Evolutionary conservation across 1,140 invertebrate species (phyloP).

Genomic region (Psilanteris sp.): DNA sequence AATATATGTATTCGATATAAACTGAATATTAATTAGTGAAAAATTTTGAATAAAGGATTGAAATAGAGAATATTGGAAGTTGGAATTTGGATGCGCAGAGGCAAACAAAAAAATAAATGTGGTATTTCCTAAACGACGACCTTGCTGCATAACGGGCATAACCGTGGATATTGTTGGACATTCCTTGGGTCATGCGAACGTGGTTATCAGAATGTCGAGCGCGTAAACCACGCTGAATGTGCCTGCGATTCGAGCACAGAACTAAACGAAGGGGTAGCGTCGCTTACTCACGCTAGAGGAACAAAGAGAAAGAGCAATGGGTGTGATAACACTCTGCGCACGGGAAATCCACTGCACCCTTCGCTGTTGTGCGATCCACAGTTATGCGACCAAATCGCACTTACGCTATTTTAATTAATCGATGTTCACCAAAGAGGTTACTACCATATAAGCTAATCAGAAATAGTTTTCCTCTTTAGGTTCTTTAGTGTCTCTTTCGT

Average conservation of each 20-base stretch:
- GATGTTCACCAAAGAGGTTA: slow-evolving; percentile 62
- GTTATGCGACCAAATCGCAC: slow-evolving; percentile 74
- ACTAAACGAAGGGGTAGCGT: slow-evolving; percentile 53
- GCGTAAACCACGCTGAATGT: slow-evolving; percentile 78
- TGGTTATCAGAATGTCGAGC: slow-evolving; percentile 78
- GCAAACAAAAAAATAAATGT: slow-evolving; percentile 69
- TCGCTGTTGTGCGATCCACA: slow-evolving; percentile 66
- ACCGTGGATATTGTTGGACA: slow-evolving; percentile 78
- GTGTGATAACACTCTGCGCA: slow-evolving; percentile 40
- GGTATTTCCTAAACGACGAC: slow-evolving; percentile 72
- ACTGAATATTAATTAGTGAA: too few relatives aligned
- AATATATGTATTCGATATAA: too few relatives aligned
- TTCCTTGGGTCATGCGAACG: slow-evolving; percentile 78
- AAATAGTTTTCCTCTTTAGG: slow-evolving; percentile 29
- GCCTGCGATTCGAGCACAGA: slow-evolving; percentile 70
- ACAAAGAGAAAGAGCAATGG: slow-evolving; percentile 58
- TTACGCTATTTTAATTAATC: slow-evolving; percentile 78
- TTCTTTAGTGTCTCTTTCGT: too few relatives aligned
- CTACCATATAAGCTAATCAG: slow-evolving; percentile 25
- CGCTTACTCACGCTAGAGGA: slow-evolving; percentile 13
- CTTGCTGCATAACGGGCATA: slow-evolving; percentile 72
- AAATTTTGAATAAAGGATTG: too few relatives aligned
- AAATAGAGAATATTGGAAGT: slow-evolving; percentile 18
- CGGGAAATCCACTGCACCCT: slow-evolving; percentile 72
- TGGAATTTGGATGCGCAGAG: slow-evolving; percentile 44